These are phyloP conservation scores for Brachionus koreanus DNA, from an alignment of 1,140 invertebrate species.

Conservation along the genomic window DNA sequence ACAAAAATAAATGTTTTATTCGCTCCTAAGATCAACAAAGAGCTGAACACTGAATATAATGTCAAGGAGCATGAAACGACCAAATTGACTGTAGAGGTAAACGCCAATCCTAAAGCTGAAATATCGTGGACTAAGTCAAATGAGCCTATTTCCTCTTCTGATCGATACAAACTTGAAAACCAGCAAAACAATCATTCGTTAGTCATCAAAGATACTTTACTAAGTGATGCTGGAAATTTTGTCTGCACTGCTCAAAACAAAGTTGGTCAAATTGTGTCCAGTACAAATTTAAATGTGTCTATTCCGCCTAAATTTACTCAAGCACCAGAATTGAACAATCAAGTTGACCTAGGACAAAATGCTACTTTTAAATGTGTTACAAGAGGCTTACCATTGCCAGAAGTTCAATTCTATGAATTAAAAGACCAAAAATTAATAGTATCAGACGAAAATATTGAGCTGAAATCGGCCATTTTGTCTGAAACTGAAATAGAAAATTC, in stretches of 20 bases:
- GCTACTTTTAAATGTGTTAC: not conserved
- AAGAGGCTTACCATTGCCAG: not conserved
- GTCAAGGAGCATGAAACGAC: slow-evolving; percentile 8
- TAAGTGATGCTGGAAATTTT: slow-evolving; percentile 33
- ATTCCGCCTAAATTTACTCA: slow-evolving; percentile 6
- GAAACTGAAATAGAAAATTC: slow-evolving; percentile 3
- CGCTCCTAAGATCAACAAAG: not conserved
- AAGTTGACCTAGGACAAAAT: not conserved
- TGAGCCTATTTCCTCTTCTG: slow-evolving; percentile 34
- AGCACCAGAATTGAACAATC: not conserved
- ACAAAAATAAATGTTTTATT: slow-evolving; percentile 8
- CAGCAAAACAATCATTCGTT: slow-evolving; percentile 11
- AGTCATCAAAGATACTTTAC: slow-evolving; percentile 42
- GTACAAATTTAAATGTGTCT: slow-evolving; percentile 52
- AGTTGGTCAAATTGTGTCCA: slow-evolving; percentile 75
- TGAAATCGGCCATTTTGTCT: not conserved
- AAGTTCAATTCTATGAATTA: not conserved
- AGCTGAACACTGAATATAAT: not conserved
- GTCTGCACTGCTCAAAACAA: slow-evolving; percentile 70
- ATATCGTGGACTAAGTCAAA: slow-evolving; percentile 55
- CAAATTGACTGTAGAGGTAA: slow-evolving; percentile 23
- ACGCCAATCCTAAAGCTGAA: slow-evolving; percentile 38
- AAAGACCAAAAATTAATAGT: not conserved
- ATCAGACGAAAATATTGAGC: not conserved
- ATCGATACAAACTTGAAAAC: slow-evolving; percentile 5